Percentiles rank a stretch among this genome's conserved stretches.
These are phyloP conservation scores for Saturnia pavonia DNA, from an alignment of 2,888 invertebrate species.

Conservation along the genomic window DNA sequence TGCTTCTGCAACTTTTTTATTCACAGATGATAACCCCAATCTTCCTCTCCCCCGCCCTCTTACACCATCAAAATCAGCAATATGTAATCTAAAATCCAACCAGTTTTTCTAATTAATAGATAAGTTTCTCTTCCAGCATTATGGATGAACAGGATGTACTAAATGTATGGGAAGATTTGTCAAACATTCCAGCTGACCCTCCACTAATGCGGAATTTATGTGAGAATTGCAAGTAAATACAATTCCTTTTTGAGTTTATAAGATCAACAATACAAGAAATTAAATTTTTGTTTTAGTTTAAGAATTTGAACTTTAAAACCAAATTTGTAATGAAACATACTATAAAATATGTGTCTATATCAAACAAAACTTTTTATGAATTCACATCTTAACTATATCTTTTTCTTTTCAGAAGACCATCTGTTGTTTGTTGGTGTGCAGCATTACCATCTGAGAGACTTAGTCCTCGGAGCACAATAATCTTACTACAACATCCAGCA, in stretches of 20 bases:
- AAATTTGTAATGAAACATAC: neutral
- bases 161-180: constrained; percentile 86
- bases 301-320: neutral
- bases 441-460: constrained; percentile 88
- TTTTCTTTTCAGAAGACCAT: constrained; percentile 85
- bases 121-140: neutral
- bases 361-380: neutral
- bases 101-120: neutral
- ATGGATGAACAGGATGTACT: constrained; percentile 53
- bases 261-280: neutral
- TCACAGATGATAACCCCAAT: no score
- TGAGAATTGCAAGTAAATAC: constrained; percentile 86
- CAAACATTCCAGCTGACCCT: constrained; percentile 89
- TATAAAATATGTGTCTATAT: neutral
- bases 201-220: constrained; percentile 88
- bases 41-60: no score
- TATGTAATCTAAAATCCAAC: no score
- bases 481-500: constrained; percentile 95
- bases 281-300: neutral
- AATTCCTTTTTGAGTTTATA: neutral
- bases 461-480: constrained; percentile 85
- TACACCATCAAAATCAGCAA: no score
- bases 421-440: constrained; percentile 94
- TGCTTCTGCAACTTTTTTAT: no score
- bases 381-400: constrained; percentile 10